phyloP scores from a whole-genome alignment of 2,888 invertebrate species.

The Nysson spinosus region DNA sequence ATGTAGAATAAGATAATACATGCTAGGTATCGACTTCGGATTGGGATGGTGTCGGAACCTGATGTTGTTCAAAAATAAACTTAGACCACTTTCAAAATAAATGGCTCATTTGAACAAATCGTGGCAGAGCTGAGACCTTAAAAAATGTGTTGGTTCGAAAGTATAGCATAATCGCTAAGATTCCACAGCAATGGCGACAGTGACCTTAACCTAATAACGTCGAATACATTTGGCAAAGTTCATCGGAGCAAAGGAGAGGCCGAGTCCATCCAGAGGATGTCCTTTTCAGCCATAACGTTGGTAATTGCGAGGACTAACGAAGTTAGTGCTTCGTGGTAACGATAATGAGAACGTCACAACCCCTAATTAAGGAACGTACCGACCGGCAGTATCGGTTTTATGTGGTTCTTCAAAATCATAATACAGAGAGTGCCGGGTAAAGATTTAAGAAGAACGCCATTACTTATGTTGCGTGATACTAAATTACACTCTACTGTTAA shows the following conservation, averaged over 20 bases:
- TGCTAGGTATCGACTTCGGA: too few relatives aligned
- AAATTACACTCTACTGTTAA: too few relatives aligned
- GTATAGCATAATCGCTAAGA: constrained; percentile 40
- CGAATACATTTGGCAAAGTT: constrained; percentile 42
- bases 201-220: constrained; percentile 56
- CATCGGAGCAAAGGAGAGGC: constrained; percentile 35
- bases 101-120: too few relatives aligned
- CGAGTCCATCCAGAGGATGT: constrained; percentile 28
- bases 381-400: constrained; percentile 39
- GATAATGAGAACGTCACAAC: constrained; percentile 63
- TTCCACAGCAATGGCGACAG: constrained; percentile 34
- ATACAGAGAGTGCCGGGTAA: neutral
- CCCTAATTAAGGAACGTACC: constrained; percentile 56
- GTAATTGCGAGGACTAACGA: constrained; percentile 64
- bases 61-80: too few relatives aligned
- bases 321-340: constrained; percentile 59
- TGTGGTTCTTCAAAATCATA: constrained; percentile 17
- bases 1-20: too few relatives aligned
- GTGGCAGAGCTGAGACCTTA: too few relatives aligned
- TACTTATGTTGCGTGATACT: too few relatives aligned
- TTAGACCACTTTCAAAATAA: too few relatives aligned
- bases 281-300: constrained; percentile 52
- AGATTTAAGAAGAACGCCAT: neutral
- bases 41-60: too few relatives aligned
- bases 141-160: too few relatives aligned